Percentiles rank a stretch among this genome's conserved stretches.
These are phyloP conservation scores for Astropecten irregularis DNA, from an alignment of 53 echinoderm and acorn worm genomes.

Conservation along the genomic window DNA sequence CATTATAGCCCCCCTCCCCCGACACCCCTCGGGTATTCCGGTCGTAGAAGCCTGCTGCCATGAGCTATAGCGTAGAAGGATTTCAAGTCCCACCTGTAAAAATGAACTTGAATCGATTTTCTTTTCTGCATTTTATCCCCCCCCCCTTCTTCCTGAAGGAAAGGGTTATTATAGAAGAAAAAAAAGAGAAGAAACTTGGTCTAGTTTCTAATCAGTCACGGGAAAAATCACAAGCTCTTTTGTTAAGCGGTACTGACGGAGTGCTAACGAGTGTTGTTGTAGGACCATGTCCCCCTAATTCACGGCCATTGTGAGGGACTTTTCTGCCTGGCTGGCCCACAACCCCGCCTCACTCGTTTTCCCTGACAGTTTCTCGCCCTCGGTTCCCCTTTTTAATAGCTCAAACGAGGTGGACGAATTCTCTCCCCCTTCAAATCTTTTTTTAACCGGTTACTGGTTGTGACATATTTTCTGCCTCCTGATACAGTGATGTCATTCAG, in stretches of 20 bases:
- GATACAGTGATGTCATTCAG: no score
- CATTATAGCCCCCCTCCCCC: not conserved
- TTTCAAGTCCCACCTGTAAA: slow-evolving; percentile 28
- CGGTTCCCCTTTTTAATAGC: slow-evolving; percentile 6
- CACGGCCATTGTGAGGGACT: slow-evolving; percentile 13
- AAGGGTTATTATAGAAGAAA: not conserved
- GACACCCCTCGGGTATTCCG: slow-evolving; percentile 46
- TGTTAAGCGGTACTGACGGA: not conserved
- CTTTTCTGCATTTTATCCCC: not conserved
- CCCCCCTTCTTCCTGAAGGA: not conserved
- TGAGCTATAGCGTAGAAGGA: no score
- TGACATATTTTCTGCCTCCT: no score
- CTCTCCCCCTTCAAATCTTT: no score
- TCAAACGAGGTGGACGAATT: not conserved
- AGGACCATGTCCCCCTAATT: slow-evolving; percentile 9
- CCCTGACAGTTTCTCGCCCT: slow-evolving; percentile 8
- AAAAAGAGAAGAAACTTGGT: no score
- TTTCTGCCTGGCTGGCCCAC: slow-evolving; percentile 21
- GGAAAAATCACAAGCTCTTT: not conserved
- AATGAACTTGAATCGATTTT: no score
- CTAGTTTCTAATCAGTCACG: slow-evolving; percentile 4
- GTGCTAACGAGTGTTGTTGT: slow-evolving; percentile 47
- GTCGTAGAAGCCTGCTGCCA: slow-evolving; percentile 2
- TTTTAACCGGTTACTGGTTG: no score
- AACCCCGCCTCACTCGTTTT: slow-evolving; percentile 29